A percentile compares a stretch with the other conserved stretches of the same genome.
Conservation (phyloP, 2,797 vertebrate genomes). For the Rousettus madagascariensis region DNA sequence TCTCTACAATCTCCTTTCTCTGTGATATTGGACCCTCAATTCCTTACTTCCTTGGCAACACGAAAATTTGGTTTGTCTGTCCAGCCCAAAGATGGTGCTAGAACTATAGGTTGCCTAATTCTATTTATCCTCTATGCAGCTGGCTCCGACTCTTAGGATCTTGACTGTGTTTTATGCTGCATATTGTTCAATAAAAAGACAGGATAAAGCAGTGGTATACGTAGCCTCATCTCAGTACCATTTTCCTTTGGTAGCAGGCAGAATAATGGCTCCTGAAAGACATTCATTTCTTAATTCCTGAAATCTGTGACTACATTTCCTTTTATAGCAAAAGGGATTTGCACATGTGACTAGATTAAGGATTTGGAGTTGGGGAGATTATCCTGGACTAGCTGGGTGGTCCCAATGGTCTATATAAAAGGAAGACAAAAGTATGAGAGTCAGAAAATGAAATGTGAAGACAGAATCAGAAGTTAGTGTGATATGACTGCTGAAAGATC, state of each 20-base stretch:
- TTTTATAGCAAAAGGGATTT: background rate
- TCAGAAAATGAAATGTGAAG: background rate
- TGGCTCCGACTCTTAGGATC: background rate
- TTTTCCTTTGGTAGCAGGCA: background rate
- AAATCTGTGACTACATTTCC: background rate
- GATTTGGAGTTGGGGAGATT: background rate
- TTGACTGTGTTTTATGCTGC: background rate
- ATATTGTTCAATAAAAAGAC: background rate
- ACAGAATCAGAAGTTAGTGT: background rate
- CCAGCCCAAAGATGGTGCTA: background rate
- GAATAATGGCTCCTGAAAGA: background rate
- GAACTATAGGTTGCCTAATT: background rate
- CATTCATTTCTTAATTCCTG: background rate
- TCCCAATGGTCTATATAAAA: background rate
- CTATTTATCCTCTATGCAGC: background rate
- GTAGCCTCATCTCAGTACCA: rapidly evolving
- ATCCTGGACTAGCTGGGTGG: too few relatives aligned
- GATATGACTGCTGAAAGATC: background rate
- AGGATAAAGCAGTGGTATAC: background rate
- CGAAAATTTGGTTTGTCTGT: background rate
- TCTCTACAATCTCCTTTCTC: background rate
- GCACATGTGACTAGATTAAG: background rate
- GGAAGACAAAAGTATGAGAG: background rate
- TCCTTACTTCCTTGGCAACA: background rate
- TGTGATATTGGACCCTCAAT: background rate